Conservation (phyloP, 2,888 invertebrate genomes). For the Dioctria linearis region DNA sequence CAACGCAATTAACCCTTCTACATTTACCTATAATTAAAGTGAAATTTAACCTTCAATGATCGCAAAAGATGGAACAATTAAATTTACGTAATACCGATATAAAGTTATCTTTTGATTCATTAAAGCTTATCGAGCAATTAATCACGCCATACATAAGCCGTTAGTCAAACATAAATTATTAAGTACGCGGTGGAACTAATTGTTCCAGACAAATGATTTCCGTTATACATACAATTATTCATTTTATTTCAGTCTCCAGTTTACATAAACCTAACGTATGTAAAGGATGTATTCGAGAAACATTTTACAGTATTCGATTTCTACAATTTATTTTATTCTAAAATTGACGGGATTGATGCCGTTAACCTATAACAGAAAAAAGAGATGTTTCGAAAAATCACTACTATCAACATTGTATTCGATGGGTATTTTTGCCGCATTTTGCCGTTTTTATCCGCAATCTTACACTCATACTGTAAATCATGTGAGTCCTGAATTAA, state of each 20-base stretch:
- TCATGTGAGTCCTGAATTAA: background rate
- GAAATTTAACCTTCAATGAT: too few species aligned
- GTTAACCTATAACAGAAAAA: conserved; percentile 43
- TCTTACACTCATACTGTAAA: conserved; percentile 20
- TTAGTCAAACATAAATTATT: conserved; percentile 30
- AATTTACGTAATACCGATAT: background rate
- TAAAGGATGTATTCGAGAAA: background rate
- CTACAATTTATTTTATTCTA: conserved; percentile 2
- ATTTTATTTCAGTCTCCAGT: background rate
- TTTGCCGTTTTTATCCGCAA: conserved; percentile 7
- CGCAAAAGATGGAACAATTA: too few species aligned
- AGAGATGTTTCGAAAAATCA: conserved; percentile 46
- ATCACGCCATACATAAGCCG: conserved; percentile 11
- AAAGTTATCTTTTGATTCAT: background rate
- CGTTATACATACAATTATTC: background rate
- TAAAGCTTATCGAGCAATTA: conserved; percentile 28
- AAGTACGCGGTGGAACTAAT: background rate
- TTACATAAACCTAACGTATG: too few species aligned
- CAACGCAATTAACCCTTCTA: too few species aligned
- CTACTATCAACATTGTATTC: conserved; percentile 34
- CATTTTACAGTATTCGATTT: background rate
- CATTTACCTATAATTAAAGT: too few species aligned
- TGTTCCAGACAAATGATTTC: background rate
- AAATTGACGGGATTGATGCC: conserved; percentile 40
- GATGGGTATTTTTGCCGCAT: background rate